Percentiles rank a stretch among this genome's conserved stretches.
Evolutionary conservation across 2,113 vertebrate species (phyloP).

Genomic region (Hydrochoerus hydrochaeris): DNA sequence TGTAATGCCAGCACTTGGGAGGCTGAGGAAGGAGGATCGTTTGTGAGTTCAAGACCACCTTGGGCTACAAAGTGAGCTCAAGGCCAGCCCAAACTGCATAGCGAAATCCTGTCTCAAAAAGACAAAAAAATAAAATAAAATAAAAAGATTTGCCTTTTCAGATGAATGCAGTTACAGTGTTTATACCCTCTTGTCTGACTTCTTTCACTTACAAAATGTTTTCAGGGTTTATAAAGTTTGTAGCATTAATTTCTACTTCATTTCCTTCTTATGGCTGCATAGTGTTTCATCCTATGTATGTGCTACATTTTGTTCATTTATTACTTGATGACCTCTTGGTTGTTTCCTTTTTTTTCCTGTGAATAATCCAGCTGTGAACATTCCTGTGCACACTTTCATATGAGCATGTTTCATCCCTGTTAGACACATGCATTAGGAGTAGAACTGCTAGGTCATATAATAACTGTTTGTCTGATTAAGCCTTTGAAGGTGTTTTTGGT

Average conservation of each 20-base stretch:
- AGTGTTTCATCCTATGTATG: neutral
- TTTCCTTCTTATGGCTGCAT: neutral
- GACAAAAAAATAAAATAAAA: too few relatives aligned
- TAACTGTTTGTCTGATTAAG: conserved; percentile 1
- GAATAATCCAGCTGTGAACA: neutral
- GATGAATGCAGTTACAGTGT: neutral
- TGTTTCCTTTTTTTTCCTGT: neutral
- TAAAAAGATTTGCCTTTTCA: too few relatives aligned
- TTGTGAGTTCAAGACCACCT: too few relatives aligned
- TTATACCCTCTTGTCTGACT: neutral
- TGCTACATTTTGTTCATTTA: neutral
- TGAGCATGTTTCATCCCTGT: neutral
- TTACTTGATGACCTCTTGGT: neutral
- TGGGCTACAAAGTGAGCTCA: too few relatives aligned
- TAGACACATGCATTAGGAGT: neutral
- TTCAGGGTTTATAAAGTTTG: neutral
- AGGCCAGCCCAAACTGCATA: too few relatives aligned
- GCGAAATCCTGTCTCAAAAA: too few relatives aligned
- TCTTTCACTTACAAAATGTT: neutral
- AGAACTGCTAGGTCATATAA: neutral
- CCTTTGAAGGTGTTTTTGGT: neutral
- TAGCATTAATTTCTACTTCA: neutral
- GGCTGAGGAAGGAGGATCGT: too few relatives aligned
- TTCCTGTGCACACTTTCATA: neutral
- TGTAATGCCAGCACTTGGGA: too few relatives aligned